Evolutionary conservation across 2,113 vertebrate species (phyloP), one percentile per base, ranked within the genome.

Genomic region (Cheirogaleus medius): DNA sequence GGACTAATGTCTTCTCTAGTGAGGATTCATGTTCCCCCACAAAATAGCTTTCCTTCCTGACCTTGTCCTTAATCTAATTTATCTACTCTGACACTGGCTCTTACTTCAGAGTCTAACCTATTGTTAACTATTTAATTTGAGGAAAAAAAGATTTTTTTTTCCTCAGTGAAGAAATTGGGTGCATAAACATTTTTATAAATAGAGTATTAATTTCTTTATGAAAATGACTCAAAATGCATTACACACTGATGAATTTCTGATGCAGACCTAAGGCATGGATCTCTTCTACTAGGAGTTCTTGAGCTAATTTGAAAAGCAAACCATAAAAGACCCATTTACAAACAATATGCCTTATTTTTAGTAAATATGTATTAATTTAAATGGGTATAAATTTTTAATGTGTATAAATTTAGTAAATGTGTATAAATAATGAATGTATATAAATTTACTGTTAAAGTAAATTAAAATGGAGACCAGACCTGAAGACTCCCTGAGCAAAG

Each of bases 191-290:
- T 64, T 89, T 49, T 15, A 87, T 44, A 92, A 68, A 47, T 42
- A 60, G 42, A 87, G 2, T 21, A 73, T 64, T 83, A 64, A 49
- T 71, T 84, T 60, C 15, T 74, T 63, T 87, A 84, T 60, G 5
- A 73, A 85, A 97, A 91, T 68, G 7, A 15, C 14, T 71, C 47
- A 95, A 42, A 71, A 68, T 85, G n/a, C 1, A 29, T n/a, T 21
- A 56, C 8, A 54, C 7, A 82, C 1, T 25, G 23, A 71, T 12
- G 13, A 39, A 60, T 0, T 42, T 69, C 10, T 84, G 32, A 68
- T 6, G 37, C 29, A 64, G 25, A 54, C 32, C 71, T 54, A 84
- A 92, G n/a, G 3, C 25, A 66, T 7, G 4, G 4, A 25, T 69
- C 25, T 44, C 56, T 44, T 23, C 8, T 80, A 42, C 56, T 23